A percentile compares a stretch with the other conserved stretches of the same genome.
phyloP scores from a whole-genome alignment of 2,888 invertebrate genomes.

The Harmothoe impar region DNA sequence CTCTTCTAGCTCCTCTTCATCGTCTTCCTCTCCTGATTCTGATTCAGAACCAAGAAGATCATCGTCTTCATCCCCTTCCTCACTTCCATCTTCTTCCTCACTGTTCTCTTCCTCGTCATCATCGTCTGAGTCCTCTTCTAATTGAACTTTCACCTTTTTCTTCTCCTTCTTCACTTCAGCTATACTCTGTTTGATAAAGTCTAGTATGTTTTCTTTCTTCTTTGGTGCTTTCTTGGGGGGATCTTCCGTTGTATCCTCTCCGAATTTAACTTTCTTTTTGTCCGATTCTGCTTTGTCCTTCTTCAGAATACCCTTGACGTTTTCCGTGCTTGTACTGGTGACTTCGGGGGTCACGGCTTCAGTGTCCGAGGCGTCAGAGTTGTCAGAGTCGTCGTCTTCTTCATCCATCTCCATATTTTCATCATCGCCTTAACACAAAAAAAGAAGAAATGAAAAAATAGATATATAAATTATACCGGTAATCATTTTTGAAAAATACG shows the following conservation, averaged over 20 bases:
- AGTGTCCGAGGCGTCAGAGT: not conserved
- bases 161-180: constrained; percentile 9
- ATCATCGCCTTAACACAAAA: not conserved
- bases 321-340: not conserved
- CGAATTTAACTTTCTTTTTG: constrained; percentile 50
- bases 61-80: not conserved
- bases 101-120: constrained; percentile 71
- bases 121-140: not conserved
- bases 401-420: not conserved
- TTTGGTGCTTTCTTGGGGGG: not conserved
- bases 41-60: constrained; percentile 9
- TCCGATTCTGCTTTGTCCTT: not conserved
- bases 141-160: not conserved
- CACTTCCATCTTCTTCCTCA: not conserved
- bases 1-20: constrained; percentile 38
- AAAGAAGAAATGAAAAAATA: too few relatives aligned
- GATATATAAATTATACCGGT: too few relatives aligned
- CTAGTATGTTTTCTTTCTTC: not conserved
- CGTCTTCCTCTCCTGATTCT: constrained; percentile 50
- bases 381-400: not conserved
- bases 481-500: too few relatives aligned
- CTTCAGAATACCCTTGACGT: constrained; percentile 36
- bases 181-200: constrained; percentile 2
- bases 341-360: not conserved
- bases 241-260: not conserved